Evolutionary conservation across 1,140 invertebrate species (phyloP).

Genomic region (Drosophila ohnishii): DNA sequence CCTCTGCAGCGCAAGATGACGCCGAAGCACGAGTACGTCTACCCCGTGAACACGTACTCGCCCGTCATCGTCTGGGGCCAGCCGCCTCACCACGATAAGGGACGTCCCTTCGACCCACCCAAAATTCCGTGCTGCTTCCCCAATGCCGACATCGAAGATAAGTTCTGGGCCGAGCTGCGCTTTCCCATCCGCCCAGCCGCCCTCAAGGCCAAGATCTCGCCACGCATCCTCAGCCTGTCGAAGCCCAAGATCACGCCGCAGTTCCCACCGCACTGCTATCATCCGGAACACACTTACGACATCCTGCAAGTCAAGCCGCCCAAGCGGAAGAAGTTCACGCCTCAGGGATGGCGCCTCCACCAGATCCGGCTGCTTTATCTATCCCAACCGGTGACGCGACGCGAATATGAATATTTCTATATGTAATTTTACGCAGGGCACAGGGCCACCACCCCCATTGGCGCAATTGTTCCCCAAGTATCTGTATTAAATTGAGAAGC

Average conservation of each 20-base stretch:
- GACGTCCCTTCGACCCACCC: conserved; percentile 54
- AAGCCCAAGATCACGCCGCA: conserved; percentile 58
- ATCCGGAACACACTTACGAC: conserved; percentile 33
- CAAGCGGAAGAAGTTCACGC: conserved; percentile 61
- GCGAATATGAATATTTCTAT: conserved; percentile 64
- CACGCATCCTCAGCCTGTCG: conserved; percentile 61
- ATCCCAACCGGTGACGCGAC: conserved; percentile 59
- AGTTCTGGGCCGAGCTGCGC: conserved; percentile 63
- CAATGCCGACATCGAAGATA: conserved; percentile 59
- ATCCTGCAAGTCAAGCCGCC: conserved; percentile 29
- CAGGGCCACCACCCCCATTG: not conserved
- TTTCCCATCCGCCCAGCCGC: conserved; percentile 62
- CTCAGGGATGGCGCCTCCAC: conserved; percentile 66
- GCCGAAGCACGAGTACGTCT: conserved; percentile 35
- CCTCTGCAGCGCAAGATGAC: conserved; percentile 52
- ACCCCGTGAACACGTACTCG: conserved; percentile 35
- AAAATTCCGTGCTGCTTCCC: conserved; percentile 56
- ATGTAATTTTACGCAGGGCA: conserved; percentile 16
- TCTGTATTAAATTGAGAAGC: not conserved
- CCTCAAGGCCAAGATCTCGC: conserved; percentile 46
- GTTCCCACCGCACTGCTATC: conserved; percentile 60
- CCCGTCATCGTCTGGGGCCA: conserved; percentile 65
- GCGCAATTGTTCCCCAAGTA: not conserved
- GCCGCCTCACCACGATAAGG: conserved; percentile 55
- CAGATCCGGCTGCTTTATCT: conserved; percentile 68